phyloP scores from a whole-genome alignment of 1,140 invertebrate species.

The Cyclargus thomasi region DNA sequence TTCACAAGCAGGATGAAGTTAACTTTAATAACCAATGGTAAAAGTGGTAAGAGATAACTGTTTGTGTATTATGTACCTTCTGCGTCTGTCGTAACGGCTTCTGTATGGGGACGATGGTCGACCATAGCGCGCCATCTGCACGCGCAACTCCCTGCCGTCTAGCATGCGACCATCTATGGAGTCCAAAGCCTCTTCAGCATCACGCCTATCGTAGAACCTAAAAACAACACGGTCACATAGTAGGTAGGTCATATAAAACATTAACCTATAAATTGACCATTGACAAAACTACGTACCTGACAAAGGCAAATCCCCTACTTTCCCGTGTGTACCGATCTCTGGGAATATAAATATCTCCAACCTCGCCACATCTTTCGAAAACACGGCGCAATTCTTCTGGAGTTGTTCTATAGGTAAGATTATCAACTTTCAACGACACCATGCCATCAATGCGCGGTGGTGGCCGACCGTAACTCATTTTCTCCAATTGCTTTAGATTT shows the following conservation, averaged over 20 bases:
- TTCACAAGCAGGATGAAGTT: too few species aligned
- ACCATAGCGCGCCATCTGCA: constrained; percentile 97
- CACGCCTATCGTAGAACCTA: constrained; percentile 95
- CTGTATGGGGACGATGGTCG: constrained; percentile 88
- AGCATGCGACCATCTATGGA: constrained; percentile 95
- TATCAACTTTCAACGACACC: constrained; percentile 98
- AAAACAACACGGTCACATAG: constrained; percentile 20
- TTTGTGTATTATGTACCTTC: constrained; percentile 41
- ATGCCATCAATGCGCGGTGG: constrained; percentile 97
- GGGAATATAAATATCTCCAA: constrained; percentile 98
- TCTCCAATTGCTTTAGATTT: constrained; percentile 17
- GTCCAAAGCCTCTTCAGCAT: constrained; percentile 96
- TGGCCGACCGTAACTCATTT: constrained; percentile 90
- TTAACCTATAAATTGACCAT: background rate
- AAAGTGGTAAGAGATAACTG: too few species aligned
- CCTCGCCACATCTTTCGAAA: constrained; percentile 97
- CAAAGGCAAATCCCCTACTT: constrained; percentile 97
- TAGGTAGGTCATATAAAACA: background rate
- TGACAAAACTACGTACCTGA: constrained; percentile 80
- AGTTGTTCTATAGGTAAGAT: constrained; percentile 97
- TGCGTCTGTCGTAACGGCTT: constrained; percentile 61
- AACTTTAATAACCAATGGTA: too few species aligned
- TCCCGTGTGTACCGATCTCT: constrained; percentile 95
- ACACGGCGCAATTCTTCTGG: constrained; percentile 95
- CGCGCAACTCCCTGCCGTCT: constrained; percentile 96